Evolutionary conservation across 2,113 vertebrate genomes (phyloP).

Genomic region (Percopsis transmontana): DNA sequence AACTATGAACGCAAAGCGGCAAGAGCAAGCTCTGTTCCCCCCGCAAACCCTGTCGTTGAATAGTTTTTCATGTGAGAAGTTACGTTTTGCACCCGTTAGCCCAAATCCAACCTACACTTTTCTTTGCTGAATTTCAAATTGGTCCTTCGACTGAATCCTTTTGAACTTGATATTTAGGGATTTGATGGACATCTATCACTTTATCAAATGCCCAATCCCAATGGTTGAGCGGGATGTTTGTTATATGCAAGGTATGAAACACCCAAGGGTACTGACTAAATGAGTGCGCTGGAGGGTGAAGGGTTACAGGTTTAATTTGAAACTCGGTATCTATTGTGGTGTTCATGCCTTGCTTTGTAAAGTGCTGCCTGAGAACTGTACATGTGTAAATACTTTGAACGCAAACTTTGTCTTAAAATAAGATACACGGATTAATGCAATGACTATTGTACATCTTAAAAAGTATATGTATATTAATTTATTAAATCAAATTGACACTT

Average conservation of each 20-base stretch:
- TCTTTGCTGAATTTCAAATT: slow-evolving; percentile 62
- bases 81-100: slow-evolving; percentile 30
- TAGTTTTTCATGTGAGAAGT: slow-evolving; percentile 63
- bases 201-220: slow-evolving; percentile 22
- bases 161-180: slow-evolving; percentile 54
- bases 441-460: slow-evolving; percentile 94
- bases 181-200: slow-evolving; percentile 51
- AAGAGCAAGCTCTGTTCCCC: slow-evolving; percentile 81
- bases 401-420: slow-evolving; percentile 77
- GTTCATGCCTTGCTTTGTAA: slow-evolving; percentile 76
- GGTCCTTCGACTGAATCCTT: slow-evolving; percentile 27
- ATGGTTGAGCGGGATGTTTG: slow-evolving; percentile 22
- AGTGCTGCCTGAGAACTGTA: slow-evolving; percentile 88
- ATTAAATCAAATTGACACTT: slow-evolving; percentile 96
- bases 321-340: slow-evolving; percentile 71
- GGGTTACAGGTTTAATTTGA: slow-evolving; percentile 53
- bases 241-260: slow-evolving; percentile 50
- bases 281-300: slow-evolving; percentile 20
- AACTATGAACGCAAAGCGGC: slow-evolving; percentile 95
- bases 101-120: slow-evolving; percentile 67
- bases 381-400: slow-evolving; percentile 91
- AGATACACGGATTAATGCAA: slow-evolving; percentile 84
- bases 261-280: slow-evolving; percentile 14
- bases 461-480: slow-evolving; percentile 96
- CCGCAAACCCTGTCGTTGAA: slow-evolving; percentile 85